Base-by-base conservation (phyloP, 2,113 vertebrate genomes). In the Triplophysa dalaica region DNA sequence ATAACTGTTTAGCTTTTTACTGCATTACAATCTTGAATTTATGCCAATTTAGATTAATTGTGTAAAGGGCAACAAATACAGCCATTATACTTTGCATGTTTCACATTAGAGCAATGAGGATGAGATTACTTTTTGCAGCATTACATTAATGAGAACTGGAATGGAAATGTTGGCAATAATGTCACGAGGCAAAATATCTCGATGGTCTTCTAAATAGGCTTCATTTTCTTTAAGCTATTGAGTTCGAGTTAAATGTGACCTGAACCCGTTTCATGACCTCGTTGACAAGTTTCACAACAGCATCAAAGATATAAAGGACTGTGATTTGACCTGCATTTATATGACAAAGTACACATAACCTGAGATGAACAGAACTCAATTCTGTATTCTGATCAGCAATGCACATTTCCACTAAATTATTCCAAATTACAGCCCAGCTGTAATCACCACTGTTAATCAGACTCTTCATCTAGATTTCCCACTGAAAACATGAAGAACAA, bases 301-400 rank as follows among this genome's bases (percentile, higher is more conserved):
- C 54, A n/a, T 21, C 16, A 21, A 10, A 56, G 7, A n/a, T 2
- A n/a, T 7, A 56, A n/a, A 29, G 29, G 3, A 19, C 7, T n/a
- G 52, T 4, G 16, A 56, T 56, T 19, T 56, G 8, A 56, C 33
- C 33, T 38, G 33, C 33, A 38, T 56, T 17, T 8, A n/a, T 16
- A 2, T 52, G 19, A 29, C 9, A 48, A 17, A 50, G 16, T 22
- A 14, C 48, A 70, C 33, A 48, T 60, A 12, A 3, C 21, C 17
- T 19, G 56, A 43, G 60, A 22, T 26, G 43, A 63, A 78, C 48
- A 21, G 11, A 21, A 70, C 11, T 4, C 2, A n/a, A 78, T 69
- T 48, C 54, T 48, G 17, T 62, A 63, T 63, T 78, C 38, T 21
- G 62, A 69, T 58, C 41, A 26, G 56, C 64, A 77, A 16, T 45